Percentiles rank a stretch among this genome's conserved stretches.
These are phyloP conservation scores for Paradoxurus hermaphroditus DNA, from an alignment of 2,113 vertebrate genomes.

Conservation along the genomic window DNA sequence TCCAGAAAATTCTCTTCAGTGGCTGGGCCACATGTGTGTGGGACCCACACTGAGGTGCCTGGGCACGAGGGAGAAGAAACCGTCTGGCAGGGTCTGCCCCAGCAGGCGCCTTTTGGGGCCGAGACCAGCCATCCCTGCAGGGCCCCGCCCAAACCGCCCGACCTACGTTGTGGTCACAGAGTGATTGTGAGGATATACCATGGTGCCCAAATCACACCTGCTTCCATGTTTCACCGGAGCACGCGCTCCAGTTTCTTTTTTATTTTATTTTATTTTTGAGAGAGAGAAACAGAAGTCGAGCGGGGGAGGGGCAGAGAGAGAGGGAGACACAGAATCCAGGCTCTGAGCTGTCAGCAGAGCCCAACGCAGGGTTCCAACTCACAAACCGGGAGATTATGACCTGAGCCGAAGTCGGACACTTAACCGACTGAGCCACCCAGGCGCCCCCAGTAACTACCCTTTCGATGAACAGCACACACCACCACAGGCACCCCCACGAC, in stretches of 20 bases:
- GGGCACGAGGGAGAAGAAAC: background rate
- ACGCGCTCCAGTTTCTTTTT: background rate
- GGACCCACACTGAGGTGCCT: background rate
- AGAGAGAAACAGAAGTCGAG: no score
- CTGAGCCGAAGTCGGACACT: no score
- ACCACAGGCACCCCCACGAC: background rate
- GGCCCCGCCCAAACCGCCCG: background rate
- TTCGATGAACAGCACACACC: background rate
- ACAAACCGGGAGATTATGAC: no score
- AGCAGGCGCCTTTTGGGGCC: fast-evolving
- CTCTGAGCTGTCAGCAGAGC: no score
- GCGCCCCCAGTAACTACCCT: background rate
- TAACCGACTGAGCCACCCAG: no score
- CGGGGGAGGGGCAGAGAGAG: no score
- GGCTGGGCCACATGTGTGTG: background rate
- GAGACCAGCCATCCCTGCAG: background rate
- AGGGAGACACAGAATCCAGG: no score
- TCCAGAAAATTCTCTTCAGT: no score
- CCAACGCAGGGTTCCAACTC: no score
- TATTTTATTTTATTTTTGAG: background rate
- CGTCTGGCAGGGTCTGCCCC: background rate
- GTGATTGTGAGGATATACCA: background rate
- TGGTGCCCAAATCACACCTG: background rate
- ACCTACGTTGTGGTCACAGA: no score
- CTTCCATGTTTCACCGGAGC: background rate